These are phyloP conservation scores for Drosophila lacicola DNA, from an alignment of 2,888 invertebrate genomes.

Conservation along the genomic window DNA sequence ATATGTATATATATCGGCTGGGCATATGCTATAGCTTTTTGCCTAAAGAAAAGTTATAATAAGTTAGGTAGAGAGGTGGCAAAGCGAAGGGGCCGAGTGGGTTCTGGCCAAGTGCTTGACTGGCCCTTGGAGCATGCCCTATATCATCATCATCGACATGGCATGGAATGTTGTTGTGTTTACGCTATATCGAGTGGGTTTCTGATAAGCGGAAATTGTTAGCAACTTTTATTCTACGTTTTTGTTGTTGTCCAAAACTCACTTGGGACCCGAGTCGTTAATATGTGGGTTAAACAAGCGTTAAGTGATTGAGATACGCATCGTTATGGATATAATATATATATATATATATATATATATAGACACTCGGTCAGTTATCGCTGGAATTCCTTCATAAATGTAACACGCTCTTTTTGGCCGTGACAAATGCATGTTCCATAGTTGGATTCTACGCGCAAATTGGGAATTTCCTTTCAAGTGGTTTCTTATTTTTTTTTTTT, in stretches of 20 bases:
- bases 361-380: conserved; percentile 11
- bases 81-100: neutral
- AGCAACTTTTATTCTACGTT: conserved; percentile 4
- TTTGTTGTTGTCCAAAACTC: neutral
- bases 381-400: conserved; percentile 3
- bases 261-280: conserved; percentile 5
- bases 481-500: no score
- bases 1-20: no score
- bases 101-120: conserved; percentile 2
- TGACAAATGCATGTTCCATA: conserved; percentile 3
- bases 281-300: conserved; percentile 56
- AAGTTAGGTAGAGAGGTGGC: neutral
- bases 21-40: no score
- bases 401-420: neutral
- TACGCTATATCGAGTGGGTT: conserved; percentile 32
- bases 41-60: no score
- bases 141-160: conserved; percentile 17
- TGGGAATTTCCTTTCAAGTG: conserved; percentile 10
- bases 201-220: conserved; percentile 37
- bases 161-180: conserved; percentile 26
- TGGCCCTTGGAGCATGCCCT: conserved; percentile 23
- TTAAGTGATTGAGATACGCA: conserved; percentile 61
- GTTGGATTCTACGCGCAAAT: conserved; percentile 1
- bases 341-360: no score
- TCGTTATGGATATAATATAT: neutral